phyloP scores from a whole-genome alignment of 2,797 vertebrate species.

The Cryptoprocta ferox region DNA sequence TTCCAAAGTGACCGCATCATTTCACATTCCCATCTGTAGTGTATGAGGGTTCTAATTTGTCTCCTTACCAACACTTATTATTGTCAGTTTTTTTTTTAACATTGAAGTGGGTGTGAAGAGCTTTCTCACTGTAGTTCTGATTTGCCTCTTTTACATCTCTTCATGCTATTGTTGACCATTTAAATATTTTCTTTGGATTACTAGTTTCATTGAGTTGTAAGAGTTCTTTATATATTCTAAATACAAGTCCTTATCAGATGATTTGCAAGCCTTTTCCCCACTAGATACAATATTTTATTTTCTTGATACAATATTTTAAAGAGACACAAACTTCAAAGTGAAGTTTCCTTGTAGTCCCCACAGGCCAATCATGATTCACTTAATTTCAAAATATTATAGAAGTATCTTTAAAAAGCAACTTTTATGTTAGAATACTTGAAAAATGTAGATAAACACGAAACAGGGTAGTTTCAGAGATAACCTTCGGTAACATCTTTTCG shows the following conservation, averaged over 20 bases:
- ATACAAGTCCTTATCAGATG: not conserved
- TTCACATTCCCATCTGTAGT: slow-evolving; percentile 12
- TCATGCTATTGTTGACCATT: not conserved
- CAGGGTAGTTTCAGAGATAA: not conserved
- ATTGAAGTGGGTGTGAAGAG: slow-evolving; percentile 22
- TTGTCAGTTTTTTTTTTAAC: not conserved
- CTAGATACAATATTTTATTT: not conserved
- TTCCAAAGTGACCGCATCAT: slow-evolving; percentile 4
- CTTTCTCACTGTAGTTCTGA: slow-evolving; percentile 11
- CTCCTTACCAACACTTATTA: slow-evolving; percentile 6
- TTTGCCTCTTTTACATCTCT: slow-evolving; percentile 57
- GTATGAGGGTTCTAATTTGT: slow-evolving; percentile 8
- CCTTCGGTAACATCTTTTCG: not conserved
- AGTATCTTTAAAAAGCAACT: slow-evolving; percentile 15
- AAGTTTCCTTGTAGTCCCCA: not conserved
- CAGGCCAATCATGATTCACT: slow-evolving; percentile 21
- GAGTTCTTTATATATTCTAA: slow-evolving; percentile 17
- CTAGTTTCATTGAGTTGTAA: slow-evolving; percentile 12
- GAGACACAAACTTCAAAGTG: slow-evolving; percentile 7
- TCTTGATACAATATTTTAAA: not conserved
- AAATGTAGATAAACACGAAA: slow-evolving; percentile 7
- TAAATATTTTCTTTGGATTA: slow-evolving; percentile 45
- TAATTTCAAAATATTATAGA: slow-evolving; percentile 50
- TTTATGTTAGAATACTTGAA: slow-evolving; percentile 21
- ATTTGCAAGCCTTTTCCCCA: slow-evolving; percentile 14